Conservation (phyloP, 2,797 vertebrate genomes). For the Phrynocephalus vlangalii region DNA sequence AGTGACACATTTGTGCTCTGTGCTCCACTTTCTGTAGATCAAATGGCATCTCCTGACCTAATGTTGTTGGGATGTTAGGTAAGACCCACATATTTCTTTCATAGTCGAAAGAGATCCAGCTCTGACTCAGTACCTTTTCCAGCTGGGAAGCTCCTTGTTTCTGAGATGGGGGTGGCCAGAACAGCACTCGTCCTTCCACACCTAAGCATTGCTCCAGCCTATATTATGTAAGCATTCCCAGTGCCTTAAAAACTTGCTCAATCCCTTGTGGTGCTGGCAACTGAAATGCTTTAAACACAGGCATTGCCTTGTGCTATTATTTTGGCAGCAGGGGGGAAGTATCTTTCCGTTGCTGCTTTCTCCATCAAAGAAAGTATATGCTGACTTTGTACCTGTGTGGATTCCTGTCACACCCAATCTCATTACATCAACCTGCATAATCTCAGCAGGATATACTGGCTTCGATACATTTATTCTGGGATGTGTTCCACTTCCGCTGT, state of each 20-base stretch:
- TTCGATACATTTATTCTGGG: background rate
- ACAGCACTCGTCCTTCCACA: too few relatives aligned
- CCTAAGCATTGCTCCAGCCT: too few relatives aligned
- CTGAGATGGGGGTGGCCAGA: too few relatives aligned
- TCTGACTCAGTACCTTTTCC: too few relatives aligned
- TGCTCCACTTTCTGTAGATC: background rate
- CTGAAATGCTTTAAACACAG: background rate
- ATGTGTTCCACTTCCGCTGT: background rate
- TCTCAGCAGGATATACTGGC: background rate
- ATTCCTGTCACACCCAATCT: background rate
- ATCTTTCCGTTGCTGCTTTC: background rate
- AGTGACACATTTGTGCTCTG: background rate
- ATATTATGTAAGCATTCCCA: background rate
- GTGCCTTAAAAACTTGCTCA: background rate
- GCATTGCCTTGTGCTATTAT: background rate
- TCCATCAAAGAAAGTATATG: background rate
- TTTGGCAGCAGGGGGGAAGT: background rate
- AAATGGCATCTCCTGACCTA: background rate
- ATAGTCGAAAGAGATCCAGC: too few relatives aligned
- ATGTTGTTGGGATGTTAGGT: background rate
- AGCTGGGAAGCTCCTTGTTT: too few relatives aligned
- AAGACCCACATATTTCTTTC: too few relatives aligned
- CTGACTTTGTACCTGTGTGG: background rate
- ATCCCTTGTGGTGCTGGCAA: background rate
- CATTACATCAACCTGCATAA: background rate